phyloP scores from a whole-genome alignment of 2,797 vertebrate genomes.

The Synaphobranchus kaupii region DNA sequence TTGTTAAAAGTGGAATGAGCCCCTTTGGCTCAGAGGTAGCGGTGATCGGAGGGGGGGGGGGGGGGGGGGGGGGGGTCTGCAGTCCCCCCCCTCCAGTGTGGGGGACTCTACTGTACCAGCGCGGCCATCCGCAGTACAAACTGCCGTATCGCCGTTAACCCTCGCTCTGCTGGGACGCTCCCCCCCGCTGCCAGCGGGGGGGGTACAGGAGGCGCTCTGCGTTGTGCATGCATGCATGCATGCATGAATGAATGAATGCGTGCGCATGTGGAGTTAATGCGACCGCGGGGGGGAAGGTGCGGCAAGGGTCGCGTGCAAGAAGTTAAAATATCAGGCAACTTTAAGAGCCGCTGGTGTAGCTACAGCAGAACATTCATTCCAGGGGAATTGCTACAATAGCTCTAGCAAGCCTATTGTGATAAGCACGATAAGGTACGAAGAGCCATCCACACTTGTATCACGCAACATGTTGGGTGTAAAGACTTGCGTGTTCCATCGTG shows the following conservation, averaged over 20 bases:
- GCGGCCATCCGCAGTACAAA: conserved; percentile 79
- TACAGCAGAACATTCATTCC: neutral
- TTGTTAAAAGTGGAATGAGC: conserved; percentile 44
- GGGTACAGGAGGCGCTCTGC: neutral
- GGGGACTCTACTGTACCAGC: conserved; percentile 73
- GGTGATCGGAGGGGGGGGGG: conserved; percentile 50
- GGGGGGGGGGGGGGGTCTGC: conserved; percentile 71
- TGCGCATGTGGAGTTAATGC: neutral
- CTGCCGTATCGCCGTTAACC: conserved; percentile 80
- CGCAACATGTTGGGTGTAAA: neutral
- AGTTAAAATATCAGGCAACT: neutral
- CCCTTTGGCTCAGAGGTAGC: conserved; percentile 54
- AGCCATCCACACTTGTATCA: neutral
- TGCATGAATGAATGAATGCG: neutral
- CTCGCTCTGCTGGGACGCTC: conserved; percentile 45
- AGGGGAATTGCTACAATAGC: neutral
- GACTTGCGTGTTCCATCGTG: neutral
- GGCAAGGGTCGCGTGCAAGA: neutral
- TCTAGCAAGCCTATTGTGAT: neutral
- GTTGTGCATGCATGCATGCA: neutral
- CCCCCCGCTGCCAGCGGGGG: neutral
- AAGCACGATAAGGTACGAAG: neutral
- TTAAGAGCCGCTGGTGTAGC: neutral
- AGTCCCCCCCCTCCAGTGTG: conserved; percentile 71
- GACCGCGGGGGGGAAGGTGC: neutral